Base-by-base conservation (phyloP, 1,140 invertebrate species). In the Oncopeltus fasciatus region DNA sequence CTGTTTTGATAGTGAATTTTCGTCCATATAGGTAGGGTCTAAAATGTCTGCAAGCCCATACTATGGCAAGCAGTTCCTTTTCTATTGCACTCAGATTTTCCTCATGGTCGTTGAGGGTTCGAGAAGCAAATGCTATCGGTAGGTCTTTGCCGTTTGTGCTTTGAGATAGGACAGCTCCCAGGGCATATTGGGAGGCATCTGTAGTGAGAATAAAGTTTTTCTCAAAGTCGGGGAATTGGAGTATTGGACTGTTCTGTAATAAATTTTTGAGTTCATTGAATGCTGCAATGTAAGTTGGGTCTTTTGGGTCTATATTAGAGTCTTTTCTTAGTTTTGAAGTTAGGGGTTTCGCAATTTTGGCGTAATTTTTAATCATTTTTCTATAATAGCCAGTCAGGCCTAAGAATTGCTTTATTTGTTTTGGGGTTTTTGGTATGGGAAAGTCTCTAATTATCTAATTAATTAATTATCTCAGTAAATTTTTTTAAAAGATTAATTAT, bases 31-130 rank as follows among this genome's bases (percentile, higher is more conserved):
- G 62, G 68, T 76, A 79, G 29, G 71, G 68, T 63, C 73, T 38
- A 65, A 77, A 77, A 57, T 74, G 69, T 65, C 74, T 71, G 3
- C 73, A 67, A 5, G 71, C 72, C 72, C 73, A 77, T 1, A 81
- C 69, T 12, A 81, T 73, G 2, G 77, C 78, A n/a, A 81, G 64
- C 47, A 76, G 67, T 73, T 82, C 77, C 64, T 74, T 73, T 70
- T 76, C 71, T 28, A 70, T 68, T 5, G 65, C 65, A 8, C 60
- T 57, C 49, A 70, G 70, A 33, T 67, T 65, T 26, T 56, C 16
- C 69, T 73, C 71, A 2, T 64, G 64, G 53, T 68, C 65, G 20
- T 66, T 72, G 12, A 72, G 61, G 0, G 68, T 69, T 26, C 70
- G 46, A 1, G 49, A 64, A 5, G 70, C 70, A 61, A 69, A 72